These are phyloP conservation scores for Crotalus viridis DNA, from an alignment of 2,113 vertebrate species.

Conservation along the genomic window DNA sequence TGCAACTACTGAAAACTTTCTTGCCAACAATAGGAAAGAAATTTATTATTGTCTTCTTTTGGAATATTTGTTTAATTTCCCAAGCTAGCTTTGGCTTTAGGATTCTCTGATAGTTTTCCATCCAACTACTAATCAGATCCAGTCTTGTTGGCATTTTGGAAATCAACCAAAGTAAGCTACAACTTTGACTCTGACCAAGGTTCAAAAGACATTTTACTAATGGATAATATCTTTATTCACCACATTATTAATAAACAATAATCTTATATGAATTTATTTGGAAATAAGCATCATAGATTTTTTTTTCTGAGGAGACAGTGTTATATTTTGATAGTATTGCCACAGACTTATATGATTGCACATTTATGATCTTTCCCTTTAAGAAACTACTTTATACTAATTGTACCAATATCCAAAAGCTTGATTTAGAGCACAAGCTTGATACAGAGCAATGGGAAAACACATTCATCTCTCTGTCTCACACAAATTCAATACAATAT, in stretches of 20 bases:
- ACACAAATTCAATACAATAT: constrained; percentile 14
- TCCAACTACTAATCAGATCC: neutral
- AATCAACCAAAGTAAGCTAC: neutral
- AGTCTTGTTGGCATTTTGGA: neutral
- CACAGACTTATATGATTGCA: neutral
- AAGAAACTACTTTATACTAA: constrained; percentile 10
- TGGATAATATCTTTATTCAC: neutral
- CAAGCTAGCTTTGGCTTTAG: neutral
- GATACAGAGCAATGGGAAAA: constrained; percentile 32
- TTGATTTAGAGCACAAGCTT: constrained; percentile 31
- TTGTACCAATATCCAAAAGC: constrained; percentile 7
- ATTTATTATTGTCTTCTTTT: neutral
- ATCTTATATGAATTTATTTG: neutral
- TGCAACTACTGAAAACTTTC: neutral
- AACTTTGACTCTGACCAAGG: neutral
- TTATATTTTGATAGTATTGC: neutral
- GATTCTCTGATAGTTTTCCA: neutral
- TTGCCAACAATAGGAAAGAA: neutral
- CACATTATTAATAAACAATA: neutral
- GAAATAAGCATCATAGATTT: neutral
- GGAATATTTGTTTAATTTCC: neutral
- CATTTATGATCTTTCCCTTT: rapidly evolving
- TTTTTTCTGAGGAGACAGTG: neutral
- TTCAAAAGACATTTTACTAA: neutral
- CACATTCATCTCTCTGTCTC: constrained; percentile 31